Percentiles rank a stretch among this genome's conserved stretches.
phyloP scores from a whole-genome alignment of 2,797 vertebrate genomes.

The Tragelaphus eurycerus region DNA sequence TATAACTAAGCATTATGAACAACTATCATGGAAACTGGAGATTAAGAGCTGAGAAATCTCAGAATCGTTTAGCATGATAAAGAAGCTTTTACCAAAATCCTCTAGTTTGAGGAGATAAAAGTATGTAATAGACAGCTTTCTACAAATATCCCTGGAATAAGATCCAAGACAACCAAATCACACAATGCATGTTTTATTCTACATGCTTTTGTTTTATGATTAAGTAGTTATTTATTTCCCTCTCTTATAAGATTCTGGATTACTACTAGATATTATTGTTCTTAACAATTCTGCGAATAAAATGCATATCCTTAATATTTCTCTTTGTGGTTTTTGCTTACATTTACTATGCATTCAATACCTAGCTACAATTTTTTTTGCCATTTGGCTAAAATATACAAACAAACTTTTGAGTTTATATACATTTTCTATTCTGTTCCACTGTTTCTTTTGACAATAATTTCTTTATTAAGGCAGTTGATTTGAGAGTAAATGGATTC shows the following conservation, averaged over 20 bases:
- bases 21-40: neutral
- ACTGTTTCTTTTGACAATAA: neutral
- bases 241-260: neutral
- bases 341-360: neutral
- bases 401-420: neutral
- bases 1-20: neutral
- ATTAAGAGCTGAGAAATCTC: neutral
- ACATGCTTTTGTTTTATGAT: neutral
- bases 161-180: neutral
- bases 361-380: neutral
- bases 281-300: neutral
- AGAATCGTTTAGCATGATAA: neutral
- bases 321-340: neutral
- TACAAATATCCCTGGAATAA: neutral
- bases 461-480: neutral
- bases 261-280: neutral
- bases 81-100: neutral
- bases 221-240: neutral
- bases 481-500: neutral
- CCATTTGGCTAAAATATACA: neutral
- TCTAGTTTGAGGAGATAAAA: neutral
- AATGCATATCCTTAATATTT: neutral
- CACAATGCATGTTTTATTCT: neutral
- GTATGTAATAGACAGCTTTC: neutral
- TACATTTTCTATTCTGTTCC: neutral